Evolutionary conservation across 2,888 invertebrate species (phyloP).

Genomic region (Acleris sparsana): DNA sequence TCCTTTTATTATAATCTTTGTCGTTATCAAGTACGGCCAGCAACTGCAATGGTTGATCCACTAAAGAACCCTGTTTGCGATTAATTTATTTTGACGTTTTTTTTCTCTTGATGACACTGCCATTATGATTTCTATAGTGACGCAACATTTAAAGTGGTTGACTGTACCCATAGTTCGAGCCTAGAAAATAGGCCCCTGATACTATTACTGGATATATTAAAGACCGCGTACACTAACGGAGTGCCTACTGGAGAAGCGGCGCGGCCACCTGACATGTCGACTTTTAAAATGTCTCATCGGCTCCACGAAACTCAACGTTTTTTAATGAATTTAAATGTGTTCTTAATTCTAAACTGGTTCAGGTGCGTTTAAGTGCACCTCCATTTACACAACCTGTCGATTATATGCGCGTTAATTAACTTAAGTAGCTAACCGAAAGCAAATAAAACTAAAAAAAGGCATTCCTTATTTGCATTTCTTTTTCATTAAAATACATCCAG

Average conservation of each 20-base stretch:
- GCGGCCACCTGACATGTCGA: conserved; percentile 53
- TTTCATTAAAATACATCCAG: conserved; percentile 26
- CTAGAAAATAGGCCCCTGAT: no score
- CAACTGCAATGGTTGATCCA: no score
- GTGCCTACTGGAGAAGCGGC: conserved; percentile 50
- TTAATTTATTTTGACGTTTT: no score
- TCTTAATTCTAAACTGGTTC: conserved; percentile 80
- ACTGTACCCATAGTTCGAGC: no score
- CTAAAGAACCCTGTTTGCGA: no score
- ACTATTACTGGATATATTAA: not conserved
- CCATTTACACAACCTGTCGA: conserved; percentile 51
- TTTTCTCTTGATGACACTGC: no score
- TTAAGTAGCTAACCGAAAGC: conserved; percentile 36
- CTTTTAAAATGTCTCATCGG: conserved; percentile 60
- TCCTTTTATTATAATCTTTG: no score
- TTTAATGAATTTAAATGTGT: conserved; percentile 80
- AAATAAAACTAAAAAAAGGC: conserved; percentile 34
- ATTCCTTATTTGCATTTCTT: conserved; percentile 32
- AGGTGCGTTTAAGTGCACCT: conserved; percentile 65
- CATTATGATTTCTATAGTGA: no score
- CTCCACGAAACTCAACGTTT: conserved; percentile 70
- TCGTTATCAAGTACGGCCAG: no score
- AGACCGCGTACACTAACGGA: not conserved
- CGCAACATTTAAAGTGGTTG: no score
- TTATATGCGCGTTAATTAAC: conserved; percentile 39